Conservation (phyloP, 2,888 invertebrate genomes). For the Hypolimnas misippus region DNA sequence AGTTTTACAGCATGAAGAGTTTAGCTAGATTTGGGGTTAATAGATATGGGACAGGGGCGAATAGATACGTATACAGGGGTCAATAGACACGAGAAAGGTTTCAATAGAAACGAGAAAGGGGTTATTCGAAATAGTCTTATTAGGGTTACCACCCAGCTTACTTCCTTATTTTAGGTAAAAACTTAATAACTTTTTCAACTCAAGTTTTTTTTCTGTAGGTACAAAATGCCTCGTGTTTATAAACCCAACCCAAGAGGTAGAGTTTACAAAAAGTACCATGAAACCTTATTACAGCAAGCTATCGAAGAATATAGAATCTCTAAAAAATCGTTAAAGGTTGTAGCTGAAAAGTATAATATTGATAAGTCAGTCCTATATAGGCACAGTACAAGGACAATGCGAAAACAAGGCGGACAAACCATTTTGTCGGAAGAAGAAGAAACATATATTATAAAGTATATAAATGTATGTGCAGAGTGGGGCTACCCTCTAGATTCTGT, state of each 20-base stretch:
- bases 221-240: constrained; percentile 28
- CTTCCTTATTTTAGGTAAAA: constrained; percentile 3
- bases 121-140: too few relatives aligned
- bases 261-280: constrained; percentile 26
- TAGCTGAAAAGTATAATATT: constrained; percentile 27
- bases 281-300: constrained; percentile 19
- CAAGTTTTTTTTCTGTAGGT: constrained; percentile 7
- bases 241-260: constrained; percentile 26
- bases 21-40: constrained; percentile 6
- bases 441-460: too few relatives aligned
- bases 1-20: too few relatives aligned
- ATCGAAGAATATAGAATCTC: constrained; percentile 9
- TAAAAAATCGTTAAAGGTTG: constrained; percentile 5
- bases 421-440: too few relatives aligned
- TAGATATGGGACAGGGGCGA: constrained; percentile 18
- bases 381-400: too few relatives aligned
- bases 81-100: constrained; percentile 25
- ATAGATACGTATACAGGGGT: constrained; percentile 25
- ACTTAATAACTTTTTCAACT: constrained; percentile 9
- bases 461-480: too few relatives aligned
- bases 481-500: too few relatives aligned
- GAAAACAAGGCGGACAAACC: too few relatives aligned
- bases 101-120: too few relatives aligned
- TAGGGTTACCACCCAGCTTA: constrained; percentile 19
- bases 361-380: too few relatives aligned